Conservation (phyloP, 2,113 vertebrate genomes). For the Brachyhypopomus gauderio region DNA sequence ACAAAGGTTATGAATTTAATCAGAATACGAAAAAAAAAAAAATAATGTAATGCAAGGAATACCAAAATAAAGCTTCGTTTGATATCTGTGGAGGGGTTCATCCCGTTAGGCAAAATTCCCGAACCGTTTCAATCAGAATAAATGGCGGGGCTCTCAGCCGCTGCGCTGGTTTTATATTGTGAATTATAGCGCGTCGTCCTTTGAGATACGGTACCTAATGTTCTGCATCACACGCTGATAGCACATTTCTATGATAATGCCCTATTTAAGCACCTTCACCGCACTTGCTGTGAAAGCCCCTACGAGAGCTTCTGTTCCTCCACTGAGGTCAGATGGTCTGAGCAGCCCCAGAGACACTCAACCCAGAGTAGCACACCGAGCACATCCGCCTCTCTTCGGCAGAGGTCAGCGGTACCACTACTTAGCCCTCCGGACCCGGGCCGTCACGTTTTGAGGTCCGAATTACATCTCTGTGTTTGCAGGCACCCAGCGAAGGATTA, state of each 20-base stretch:
- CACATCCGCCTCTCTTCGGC: not conserved
- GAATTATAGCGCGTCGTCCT: slow-evolving; percentile 66
- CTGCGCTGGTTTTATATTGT: slow-evolving; percentile 59
- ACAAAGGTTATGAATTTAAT: not conserved
- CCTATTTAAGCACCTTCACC: slow-evolving; percentile 26
- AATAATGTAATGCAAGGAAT: not conserved
- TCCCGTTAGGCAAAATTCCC: not conserved
- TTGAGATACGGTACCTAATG: slow-evolving; percentile 75
- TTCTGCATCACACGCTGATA: slow-evolving; percentile 72
- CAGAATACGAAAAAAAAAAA: not conserved
- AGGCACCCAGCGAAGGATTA: slow-evolving; percentile 71
- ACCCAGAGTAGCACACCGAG: not conserved
- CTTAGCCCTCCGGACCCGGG: no score
- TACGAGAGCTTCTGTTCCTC: not conserved
- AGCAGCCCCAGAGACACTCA: not conserved
- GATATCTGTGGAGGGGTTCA: not conserved
- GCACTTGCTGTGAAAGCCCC: no score
- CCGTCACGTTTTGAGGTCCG: no score
- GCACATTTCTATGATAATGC: slow-evolving; percentile 74
- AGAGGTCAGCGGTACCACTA: no score
- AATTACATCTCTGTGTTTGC: slow-evolving; percentile 41
- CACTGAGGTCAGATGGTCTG: not conserved
- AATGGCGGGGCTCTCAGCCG: slow-evolving; percentile 36
- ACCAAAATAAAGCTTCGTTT: not conserved
- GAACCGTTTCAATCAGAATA: slow-evolving; percentile 47